These are phyloP conservation scores for Drosophila recens DNA, from an alignment of 2,888 invertebrate species.

Conservation along the genomic window DNA sequence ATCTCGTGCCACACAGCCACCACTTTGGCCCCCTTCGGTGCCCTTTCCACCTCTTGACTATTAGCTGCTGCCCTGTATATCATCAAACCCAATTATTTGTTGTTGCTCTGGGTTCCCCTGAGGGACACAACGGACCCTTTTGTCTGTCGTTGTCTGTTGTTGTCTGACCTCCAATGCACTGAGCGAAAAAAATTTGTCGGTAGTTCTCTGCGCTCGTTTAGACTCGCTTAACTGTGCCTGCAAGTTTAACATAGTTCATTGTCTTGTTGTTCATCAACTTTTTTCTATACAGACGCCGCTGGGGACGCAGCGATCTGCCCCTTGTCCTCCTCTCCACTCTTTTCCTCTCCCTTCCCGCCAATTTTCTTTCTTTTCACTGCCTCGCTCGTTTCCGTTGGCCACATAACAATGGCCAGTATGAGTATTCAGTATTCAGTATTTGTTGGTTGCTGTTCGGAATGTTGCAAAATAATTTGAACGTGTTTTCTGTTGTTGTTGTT, in stretches of 20 bases:
- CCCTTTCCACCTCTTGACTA: conserved; percentile 39
- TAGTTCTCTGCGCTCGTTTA: conserved; percentile 34
- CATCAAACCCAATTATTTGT: conserved; percentile 49
- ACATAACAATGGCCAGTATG: conserved; percentile 44
- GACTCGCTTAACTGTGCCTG: conserved; percentile 57
- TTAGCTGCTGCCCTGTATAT: conserved; percentile 64
- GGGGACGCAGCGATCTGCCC: conserved; percentile 30
- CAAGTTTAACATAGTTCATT: conserved; percentile 74
- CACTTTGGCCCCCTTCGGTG: conserved; percentile 47
- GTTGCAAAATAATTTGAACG: conserved; percentile 63
- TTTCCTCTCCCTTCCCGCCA: not conserved
- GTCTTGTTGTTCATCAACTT: conserved; percentile 77
- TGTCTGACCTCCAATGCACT: conserved; percentile 22
- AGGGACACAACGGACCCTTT: conserved; percentile 59
- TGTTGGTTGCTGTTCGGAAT: conserved; percentile 14
- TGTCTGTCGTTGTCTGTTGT: conserved; percentile 35
- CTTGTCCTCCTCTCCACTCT: not conserved
- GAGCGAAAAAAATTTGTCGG: conserved; percentile 55
- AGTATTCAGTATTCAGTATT: not conserved
- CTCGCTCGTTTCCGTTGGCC: not conserved
- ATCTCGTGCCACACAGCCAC: conserved; percentile 67
- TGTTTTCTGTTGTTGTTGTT: conserved; percentile 41
- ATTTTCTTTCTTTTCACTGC: not conserved
- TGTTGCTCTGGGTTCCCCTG: conserved; percentile 46
- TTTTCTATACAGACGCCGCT: conserved; percentile 52